These are phyloP conservation scores for Agrotis segetum DNA, from an alignment of 2,888 invertebrate genomes.

Conservation along the genomic window DNA sequence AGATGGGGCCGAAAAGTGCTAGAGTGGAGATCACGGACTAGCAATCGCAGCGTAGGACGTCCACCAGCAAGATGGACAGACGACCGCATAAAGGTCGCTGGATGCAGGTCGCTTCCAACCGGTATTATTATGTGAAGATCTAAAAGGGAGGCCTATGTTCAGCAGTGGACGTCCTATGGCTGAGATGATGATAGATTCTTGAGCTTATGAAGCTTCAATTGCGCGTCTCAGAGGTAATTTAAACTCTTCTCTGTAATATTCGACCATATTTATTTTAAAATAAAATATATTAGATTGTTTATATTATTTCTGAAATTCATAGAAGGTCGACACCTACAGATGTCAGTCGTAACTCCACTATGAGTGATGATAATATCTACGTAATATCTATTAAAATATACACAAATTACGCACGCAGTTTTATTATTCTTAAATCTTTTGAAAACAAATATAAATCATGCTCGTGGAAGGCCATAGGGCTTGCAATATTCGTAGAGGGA, in stretches of 20 bases:
- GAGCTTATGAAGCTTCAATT: too few species aligned
- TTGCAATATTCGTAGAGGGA: neutral
- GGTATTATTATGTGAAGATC: too few species aligned
- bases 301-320: neutral
- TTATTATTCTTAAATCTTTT: neutral
- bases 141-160: too few species aligned
- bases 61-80: too few species aligned
- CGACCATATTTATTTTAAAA: neutral
- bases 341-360: slow-evolving; percentile 21
- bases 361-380: slow-evolving; percentile 2
- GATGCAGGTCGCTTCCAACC: too few species aligned
- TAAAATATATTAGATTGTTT: slow-evolving; percentile 9
- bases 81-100: too few species aligned
- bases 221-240: neutral
- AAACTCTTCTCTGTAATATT: neutral
- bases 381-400: neutral
- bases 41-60: too few species aligned
- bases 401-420: slow-evolving; percentile 3
- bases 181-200: too few species aligned
- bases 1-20: too few species aligned
- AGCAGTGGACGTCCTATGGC: too few species aligned
- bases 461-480: neutral
- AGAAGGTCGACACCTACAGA: slow-evolving; percentile 16
- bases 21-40: too few species aligned
- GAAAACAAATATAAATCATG: neutral